Evolutionary conservation across 2,797 vertebrate genomes (phyloP).

Genomic region (Myripristis jacobus): DNA sequence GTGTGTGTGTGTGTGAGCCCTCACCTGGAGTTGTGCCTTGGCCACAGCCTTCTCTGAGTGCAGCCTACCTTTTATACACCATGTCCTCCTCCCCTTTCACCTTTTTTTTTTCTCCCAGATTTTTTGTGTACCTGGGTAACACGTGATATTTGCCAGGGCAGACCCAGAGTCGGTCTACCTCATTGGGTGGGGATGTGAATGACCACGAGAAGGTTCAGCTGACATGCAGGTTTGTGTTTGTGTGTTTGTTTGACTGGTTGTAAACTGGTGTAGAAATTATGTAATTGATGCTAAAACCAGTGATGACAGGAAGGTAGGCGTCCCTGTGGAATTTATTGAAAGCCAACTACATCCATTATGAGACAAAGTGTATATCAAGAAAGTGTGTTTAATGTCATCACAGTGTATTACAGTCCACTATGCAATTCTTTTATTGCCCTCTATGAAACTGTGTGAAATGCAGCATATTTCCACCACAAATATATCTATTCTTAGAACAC

Average conservation of each 20-base stretch:
- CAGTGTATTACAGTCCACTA: not conserved
- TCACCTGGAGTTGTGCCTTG: constrained; percentile 52
- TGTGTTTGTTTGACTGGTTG: not conserved
- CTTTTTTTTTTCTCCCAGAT: constrained; percentile 4
- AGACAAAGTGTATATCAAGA: not conserved
- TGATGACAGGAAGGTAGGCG: not conserved
- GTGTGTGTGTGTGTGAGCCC: constrained; percentile 17
- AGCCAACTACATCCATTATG: not conserved
- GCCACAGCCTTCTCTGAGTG: not conserved
- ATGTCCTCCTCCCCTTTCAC: constrained; percentile 45
- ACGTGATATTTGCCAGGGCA: constrained; percentile 12
- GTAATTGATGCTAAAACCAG: not conserved
- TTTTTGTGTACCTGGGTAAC: constrained; percentile 30
- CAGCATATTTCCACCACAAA: not conserved
- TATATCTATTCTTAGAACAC: constrained; percentile 30
- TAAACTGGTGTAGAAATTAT: not conserved
- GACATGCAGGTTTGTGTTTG: not conserved
- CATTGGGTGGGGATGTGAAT: not conserved
- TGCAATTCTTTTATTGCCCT: not conserved
- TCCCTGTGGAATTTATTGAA: not conserved
- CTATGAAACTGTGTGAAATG: constrained; percentile 15
- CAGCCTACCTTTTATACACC: constrained; percentile 43
- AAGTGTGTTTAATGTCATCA: not conserved
- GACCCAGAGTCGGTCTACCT: not conserved
- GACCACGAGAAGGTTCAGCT: not conserved